Percentiles rank a stretch among this genome's conserved stretches.
Conservation (phyloP, 2,797 vertebrate genomes). For the Enteromius fasciolatus region DNA sequence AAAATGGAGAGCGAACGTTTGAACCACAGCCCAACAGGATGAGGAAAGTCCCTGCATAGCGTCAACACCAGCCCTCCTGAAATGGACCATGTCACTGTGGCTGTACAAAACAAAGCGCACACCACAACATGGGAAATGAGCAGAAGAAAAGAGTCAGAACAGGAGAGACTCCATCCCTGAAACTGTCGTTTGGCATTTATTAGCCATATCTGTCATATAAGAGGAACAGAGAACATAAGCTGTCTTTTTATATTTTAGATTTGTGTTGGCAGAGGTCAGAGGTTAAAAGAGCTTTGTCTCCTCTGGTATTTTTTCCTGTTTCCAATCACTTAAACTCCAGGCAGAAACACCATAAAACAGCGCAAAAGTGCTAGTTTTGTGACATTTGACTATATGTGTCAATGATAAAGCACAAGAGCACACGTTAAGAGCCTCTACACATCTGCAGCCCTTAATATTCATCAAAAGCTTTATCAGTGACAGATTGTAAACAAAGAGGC, state of each 20-base stretch:
- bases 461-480: conserved; percentile 22
- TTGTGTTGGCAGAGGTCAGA: conserved; percentile 69
- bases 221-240: conserved; percentile 42
- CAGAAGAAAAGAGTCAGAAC: conserved; percentile 36
- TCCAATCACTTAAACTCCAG: conserved; percentile 53
- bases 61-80: conserved; percentile 85
- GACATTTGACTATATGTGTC: conserved; percentile 20
- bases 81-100: conserved; percentile 84
- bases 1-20: conserved; percentile 61
- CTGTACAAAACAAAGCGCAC: conserved; percentile 64
- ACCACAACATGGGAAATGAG: conserved; percentile 48
- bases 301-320: conserved; percentile 47
- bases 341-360: conserved; percentile 31
- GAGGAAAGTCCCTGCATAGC: conserved; percentile 87
- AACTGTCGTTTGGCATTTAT: conserved; percentile 41
- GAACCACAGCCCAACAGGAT: conserved; percentile 85
- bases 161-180: conserved; percentile 36
- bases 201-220: conserved; percentile 47
- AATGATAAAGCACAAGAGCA: conserved; percentile 31
- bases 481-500: not conserved
- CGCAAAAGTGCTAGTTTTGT: conserved; percentile 16
- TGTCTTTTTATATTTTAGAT: conserved; percentile 61
- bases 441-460: not conserved
- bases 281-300: conserved; percentile 35
- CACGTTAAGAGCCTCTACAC: not conserved